Conservation (phyloP, 2,797 vertebrate genomes). For the Lagodon rhomboides region DNA sequence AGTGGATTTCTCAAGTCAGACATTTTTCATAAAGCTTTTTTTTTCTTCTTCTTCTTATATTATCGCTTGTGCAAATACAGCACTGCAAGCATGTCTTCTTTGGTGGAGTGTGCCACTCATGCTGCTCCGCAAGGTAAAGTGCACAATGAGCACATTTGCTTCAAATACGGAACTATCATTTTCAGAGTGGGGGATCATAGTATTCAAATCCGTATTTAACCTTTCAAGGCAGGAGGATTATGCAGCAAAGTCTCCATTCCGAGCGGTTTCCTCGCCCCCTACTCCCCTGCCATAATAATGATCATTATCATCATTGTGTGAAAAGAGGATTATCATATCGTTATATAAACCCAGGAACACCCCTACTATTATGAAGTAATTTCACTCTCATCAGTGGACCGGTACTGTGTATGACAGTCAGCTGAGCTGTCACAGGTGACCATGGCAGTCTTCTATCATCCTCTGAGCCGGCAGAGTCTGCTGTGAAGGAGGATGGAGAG, state of each 20-base stretch:
- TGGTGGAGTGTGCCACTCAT: slow-evolving; percentile 63
- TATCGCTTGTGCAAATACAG: slow-evolving; percentile 62
- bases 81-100: slow-evolving; percentile 65
- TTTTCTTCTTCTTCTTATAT: slow-evolving; percentile 8
- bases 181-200: slow-evolving; percentile 84
- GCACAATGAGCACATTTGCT: slow-evolving; percentile 82
- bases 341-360: slow-evolving; percentile 88
- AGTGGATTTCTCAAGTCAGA: slow-evolving; percentile 50
- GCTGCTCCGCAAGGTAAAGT: slow-evolving; percentile 76
- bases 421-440: slow-evolving; percentile 84
- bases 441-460: slow-evolving; percentile 71
- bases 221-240: slow-evolving; percentile 88
- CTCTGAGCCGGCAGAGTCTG: slow-evolving; percentile 61
- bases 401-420: slow-evolving; percentile 77
- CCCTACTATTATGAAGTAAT: slow-evolving; percentile 87
- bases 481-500: slow-evolving; percentile 51
- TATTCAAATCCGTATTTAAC: slow-evolving; percentile 90
- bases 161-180: slow-evolving; percentile 81
- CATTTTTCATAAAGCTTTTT: slow-evolving; percentile 55
- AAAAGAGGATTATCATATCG: slow-evolving; percentile 88
- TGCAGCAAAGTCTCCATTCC: slow-evolving; percentile 86
- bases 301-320: slow-evolving; percentile 90
- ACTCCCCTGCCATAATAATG: slow-evolving; percentile 88
- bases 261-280: slow-evolving; percentile 82
- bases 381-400: slow-evolving; percentile 84